Base-by-base conservation (phyloP, 2,888 invertebrate genomes). In the Serripes groenlandicus region DNA sequence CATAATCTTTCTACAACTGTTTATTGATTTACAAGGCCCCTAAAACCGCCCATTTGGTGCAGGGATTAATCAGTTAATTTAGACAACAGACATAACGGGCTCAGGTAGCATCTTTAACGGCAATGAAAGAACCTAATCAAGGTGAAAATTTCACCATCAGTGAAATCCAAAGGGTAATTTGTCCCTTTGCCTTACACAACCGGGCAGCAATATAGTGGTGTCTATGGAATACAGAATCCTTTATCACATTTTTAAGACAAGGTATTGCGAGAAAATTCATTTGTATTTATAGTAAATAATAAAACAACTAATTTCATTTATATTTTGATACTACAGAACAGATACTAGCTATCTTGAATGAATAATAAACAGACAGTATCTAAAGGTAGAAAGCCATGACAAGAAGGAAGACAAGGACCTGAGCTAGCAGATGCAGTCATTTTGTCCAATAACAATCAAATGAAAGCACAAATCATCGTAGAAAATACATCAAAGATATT, bases 1-100 rank as follows among this genome's bases (percentile, higher is more conserved):
- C n/a, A n/a, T n/a, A n/a, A n/a, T n/a, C n/a, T n/a, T n/a, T n/a
- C n/a, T n/a, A n/a, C n/a, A n/a, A n/a, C n/a, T n/a, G n/a, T n/a
- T n/a, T n/a, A n/a, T n/a, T n/a, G n/a, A n/a, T n/a, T 5, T 3
- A 21, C 49, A 49, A 21, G 49, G 49, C 21, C 21, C 18, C 2
- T 49, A 49, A 49, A 49, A 42, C 42, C 15, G 9, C 7, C 9
- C 18, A 49, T 49, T 49, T 15, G 15, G 49, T 49, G 49, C n/a
- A 49, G 21, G 49, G 66, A 42, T 66, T 60, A 76, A 76, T 76
- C 76, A 76, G 70, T 54, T 58, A 69, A 37, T 35, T 60, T 60
- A 62, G 42, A 82, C 82, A 78, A 82, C 64, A 42, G 71, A 54
- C n/a, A 42, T 82, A 82, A 82, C 82, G 78, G 82, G 58, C 72